These are phyloP conservation scores for Turritopsis dohrnii DNA, from an alignment of 30 jellyfish, hydroid and myxozoan species.

Conservation along the genomic window DNA sequence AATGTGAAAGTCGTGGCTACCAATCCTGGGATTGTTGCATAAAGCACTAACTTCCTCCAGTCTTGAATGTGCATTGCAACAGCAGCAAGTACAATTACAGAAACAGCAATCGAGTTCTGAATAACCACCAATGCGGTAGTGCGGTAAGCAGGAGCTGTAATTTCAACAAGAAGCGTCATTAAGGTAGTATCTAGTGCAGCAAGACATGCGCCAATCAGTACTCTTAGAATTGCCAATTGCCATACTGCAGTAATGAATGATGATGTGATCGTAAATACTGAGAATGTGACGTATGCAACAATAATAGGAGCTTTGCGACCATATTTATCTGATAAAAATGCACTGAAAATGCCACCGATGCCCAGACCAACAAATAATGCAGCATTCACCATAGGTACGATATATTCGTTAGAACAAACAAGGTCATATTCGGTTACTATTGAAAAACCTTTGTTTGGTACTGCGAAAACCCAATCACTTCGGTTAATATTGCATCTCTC, in stretches of 20 bases:
- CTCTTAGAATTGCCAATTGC: background rate
- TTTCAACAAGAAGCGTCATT: background rate
- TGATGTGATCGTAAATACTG: background rate
- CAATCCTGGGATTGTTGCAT: background rate
- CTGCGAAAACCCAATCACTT: conserved; percentile 1
- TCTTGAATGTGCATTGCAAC: background rate
- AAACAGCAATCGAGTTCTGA: background rate
- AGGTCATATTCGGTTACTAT: conserved; percentile 16
- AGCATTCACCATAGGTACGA: conserved; percentile 1
- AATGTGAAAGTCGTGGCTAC: background rate
- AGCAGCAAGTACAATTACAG: background rate
- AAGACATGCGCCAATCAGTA: background rate
- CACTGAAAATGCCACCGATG: background rate
- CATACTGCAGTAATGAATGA: conserved; percentile 1
- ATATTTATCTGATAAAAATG: background rate
- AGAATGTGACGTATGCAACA: background rate
- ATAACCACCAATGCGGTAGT: background rate
- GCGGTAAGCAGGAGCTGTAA: background rate
- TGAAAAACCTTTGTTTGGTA: background rate
- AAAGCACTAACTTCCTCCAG: background rate
- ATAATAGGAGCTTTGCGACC: background rate
- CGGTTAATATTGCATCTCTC: conserved; percentile 10
- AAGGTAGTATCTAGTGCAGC: background rate
- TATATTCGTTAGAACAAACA: background rate
- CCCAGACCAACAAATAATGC: conserved; percentile 8